phyloP scores from a whole-genome alignment of 2,888 invertebrate genomes.

The Liodrosophila aerea region DNA sequence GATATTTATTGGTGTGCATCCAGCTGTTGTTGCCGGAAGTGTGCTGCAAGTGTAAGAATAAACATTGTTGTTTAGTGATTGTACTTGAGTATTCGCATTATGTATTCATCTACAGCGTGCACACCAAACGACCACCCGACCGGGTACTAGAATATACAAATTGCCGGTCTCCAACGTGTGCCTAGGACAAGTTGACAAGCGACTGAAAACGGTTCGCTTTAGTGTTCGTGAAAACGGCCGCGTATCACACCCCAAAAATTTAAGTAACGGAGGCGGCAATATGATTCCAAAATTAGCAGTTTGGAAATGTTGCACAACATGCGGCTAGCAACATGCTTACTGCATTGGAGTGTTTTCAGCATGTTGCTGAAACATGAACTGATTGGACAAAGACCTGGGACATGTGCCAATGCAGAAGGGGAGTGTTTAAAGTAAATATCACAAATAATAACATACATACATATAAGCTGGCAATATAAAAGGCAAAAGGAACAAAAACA shows the following conservation, averaged over 20 bases:
- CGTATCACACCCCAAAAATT: conserved; percentile 59
- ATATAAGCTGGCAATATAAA: conserved; percentile 28
- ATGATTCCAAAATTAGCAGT: conserved; percentile 60
- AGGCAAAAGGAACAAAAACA: conserved; percentile 12
- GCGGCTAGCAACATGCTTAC: conserved; percentile 29
- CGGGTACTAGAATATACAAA: neutral
- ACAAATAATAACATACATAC: conserved; percentile 45
- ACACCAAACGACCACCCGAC: conserved; percentile 1
- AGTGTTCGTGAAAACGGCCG: no score
- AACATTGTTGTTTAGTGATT: conserved; percentile 51
- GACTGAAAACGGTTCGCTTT: conserved; percentile 54
- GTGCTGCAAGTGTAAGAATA: conserved; percentile 63
- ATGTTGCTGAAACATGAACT: conserved; percentile 21
- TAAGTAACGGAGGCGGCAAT: conserved; percentile 24
- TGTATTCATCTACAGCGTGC: conserved; percentile 7
- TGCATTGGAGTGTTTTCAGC: neutral
- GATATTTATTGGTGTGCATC: conserved; percentile 42
- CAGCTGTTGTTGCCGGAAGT: conserved; percentile 71
- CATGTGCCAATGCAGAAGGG: conserved; percentile 8
- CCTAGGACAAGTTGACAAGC: conserved; percentile 62
- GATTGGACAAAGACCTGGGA: neutral
- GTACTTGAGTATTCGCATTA: conserved; percentile 22
- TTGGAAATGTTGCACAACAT: conserved; percentile 51
- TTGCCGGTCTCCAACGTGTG: conserved; percentile 28
- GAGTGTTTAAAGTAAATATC: conserved; percentile 36